Evolutionary conservation across 2,888 invertebrate genomes (phyloP).

Genomic region (Tinea semifulvella): DNA sequence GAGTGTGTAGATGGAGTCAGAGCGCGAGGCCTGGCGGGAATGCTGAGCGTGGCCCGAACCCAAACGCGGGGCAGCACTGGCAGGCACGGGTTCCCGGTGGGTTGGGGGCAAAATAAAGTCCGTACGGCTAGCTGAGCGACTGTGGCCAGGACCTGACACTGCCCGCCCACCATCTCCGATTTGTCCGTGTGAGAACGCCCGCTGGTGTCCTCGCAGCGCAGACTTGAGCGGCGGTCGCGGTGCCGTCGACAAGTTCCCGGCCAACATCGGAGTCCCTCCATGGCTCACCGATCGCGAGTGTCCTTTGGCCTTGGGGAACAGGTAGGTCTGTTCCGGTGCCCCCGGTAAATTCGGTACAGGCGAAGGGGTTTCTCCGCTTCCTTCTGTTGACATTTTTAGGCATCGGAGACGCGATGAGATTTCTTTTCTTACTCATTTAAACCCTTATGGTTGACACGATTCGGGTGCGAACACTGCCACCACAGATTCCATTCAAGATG

Average conservation of each 20-base stretch:
- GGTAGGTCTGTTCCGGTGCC: conserved; percentile 61
- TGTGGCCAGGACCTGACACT: conserved; percentile 71
- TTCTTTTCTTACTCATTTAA: conserved; percentile 56
- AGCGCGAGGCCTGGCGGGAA: conserved; percentile 87
- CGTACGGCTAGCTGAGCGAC: conserved; percentile 84
- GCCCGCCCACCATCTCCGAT: conserved; percentile 70
- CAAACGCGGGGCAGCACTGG: conserved; percentile 55
- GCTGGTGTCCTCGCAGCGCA: conserved; percentile 77
- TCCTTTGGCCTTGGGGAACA: conserved; percentile 65
- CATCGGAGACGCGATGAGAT: conserved; percentile 47
- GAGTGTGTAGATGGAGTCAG: conserved; percentile 90
- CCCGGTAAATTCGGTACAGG: conserved; percentile 57
- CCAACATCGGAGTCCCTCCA: conserved; percentile 71
- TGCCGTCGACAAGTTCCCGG: conserved; percentile 43
- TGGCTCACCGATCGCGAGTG: conserved; percentile 88
- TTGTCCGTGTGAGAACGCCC: conserved; percentile 89
- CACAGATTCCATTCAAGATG: conserved; percentile 3
- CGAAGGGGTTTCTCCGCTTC: conserved; percentile 68
- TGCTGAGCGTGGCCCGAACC: conserved; percentile 66
- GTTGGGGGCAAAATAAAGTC: conserved; percentile 90
- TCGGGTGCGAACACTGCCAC: background rate
- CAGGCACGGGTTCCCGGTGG: conserved; percentile 72
- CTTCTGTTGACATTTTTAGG: conserved; percentile 74
- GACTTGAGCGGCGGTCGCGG: conserved; percentile 78
- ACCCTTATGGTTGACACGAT: conserved; percentile 18